Percentiles rank a stretch among this genome's conserved stretches.
phyloP scores from a whole-genome alignment of 1,140 invertebrate species.

The Drosophila murphyi region DNA sequence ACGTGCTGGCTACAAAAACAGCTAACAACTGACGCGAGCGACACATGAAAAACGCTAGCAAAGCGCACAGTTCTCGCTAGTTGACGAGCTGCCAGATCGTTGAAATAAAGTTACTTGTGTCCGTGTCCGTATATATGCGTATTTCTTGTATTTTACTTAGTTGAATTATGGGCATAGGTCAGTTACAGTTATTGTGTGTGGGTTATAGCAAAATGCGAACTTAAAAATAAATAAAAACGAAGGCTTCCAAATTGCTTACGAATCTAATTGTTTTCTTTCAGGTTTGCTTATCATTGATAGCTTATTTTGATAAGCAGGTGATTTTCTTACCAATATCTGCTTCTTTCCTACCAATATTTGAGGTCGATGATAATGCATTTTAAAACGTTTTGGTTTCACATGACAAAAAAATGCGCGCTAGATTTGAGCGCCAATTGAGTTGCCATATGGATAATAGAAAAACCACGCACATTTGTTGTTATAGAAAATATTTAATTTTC shows the following conservation, averaged over 20 bases:
- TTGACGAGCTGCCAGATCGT: conserved; percentile 24
- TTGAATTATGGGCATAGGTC: background rate
- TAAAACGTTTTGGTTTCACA: no score
- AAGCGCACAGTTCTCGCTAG: conserved; percentile 36
- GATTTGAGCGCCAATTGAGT: background rate
- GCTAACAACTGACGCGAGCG: conserved; percentile 34
- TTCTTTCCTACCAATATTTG: no score
- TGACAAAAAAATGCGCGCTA: no score
- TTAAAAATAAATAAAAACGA: no score
- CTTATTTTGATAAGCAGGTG: no score
- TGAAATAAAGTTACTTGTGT: background rate
- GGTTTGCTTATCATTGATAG: no score
- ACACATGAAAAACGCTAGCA: conserved; percentile 43
- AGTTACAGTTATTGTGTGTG: background rate
- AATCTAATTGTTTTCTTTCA: no score
- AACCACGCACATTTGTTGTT: conserved; percentile 30
- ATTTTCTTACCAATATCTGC: no score
- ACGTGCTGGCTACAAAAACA: conserved; percentile 51
- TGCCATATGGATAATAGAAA: conserved; percentile 11
- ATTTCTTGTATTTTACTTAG: background rate
- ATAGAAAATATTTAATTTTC: conserved; percentile 63
- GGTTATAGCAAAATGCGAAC: no score
- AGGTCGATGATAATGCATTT: no score
- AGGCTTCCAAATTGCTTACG: no score
- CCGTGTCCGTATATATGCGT: background rate